Conservation (phyloP, 2,113 vertebrate species). For the Lethenteron reissneri region DNA sequence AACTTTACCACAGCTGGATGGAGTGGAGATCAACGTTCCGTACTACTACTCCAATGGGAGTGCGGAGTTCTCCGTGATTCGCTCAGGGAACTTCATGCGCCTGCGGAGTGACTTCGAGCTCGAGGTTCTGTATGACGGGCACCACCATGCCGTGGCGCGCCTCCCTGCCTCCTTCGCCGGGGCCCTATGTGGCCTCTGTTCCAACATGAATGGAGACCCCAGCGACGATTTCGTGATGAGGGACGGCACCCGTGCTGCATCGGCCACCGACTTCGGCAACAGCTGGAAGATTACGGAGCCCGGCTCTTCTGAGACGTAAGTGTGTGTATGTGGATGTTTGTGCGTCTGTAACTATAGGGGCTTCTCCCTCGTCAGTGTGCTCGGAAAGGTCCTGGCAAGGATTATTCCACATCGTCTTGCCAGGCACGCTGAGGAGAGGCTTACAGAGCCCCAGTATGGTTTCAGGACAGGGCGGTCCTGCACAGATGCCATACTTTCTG, state of each 20-base stretch:
- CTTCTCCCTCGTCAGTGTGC: too few relatives aligned
- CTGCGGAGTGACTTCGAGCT: background rate
- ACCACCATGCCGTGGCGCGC: background rate
- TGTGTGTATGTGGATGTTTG: too few relatives aligned
- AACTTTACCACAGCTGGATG: background rate
- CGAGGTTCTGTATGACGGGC: background rate
- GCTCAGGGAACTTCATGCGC: slow-evolving; percentile 1
- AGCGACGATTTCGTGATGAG: background rate
- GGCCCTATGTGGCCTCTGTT: background rate
- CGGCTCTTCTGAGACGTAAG: too few relatives aligned
- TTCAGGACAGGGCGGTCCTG: too few relatives aligned
- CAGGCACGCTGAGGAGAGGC: too few relatives aligned
- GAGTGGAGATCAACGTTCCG: background rate
- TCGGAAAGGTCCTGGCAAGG: too few relatives aligned
- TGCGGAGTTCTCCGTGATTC: background rate
- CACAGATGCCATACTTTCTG: too few relatives aligned
- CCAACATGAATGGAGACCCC: slow-evolving; percentile 3
- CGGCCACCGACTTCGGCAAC: background rate
- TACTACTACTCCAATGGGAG: background rate
- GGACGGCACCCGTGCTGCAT: background rate
- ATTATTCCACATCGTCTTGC: too few relatives aligned
- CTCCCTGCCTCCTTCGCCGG: background rate
- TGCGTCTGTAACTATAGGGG: too few relatives aligned
- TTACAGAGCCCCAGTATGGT: too few relatives aligned
- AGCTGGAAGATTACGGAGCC: background rate